A percentile compares a stretch with the other conserved stretches of the same genome.
Evolutionary conservation across 2,888 invertebrate genomes (phyloP).

Genomic region (Synergus umbraculus): DNA sequence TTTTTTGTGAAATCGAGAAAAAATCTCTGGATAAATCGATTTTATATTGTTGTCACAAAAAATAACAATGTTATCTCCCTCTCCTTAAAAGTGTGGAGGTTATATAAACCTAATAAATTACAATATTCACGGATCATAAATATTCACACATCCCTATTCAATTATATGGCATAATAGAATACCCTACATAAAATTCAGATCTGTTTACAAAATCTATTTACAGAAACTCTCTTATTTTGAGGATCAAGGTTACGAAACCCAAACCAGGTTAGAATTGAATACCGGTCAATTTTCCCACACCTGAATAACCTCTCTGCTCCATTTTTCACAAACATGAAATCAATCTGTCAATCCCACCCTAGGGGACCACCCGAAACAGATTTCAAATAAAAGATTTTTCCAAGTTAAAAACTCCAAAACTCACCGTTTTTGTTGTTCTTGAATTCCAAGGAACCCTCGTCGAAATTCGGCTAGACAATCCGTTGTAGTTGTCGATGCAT

Average conservation of each 20-base stretch:
- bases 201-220: conserved; percentile 4
- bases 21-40: background rate
- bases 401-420: background rate
- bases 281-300: background rate
- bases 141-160: background rate
- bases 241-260: background rate
- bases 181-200: background rate
- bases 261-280: conserved; percentile 29
- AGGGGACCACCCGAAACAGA: conserved; percentile 6
- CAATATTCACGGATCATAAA: background rate
- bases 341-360: conserved; percentile 14
- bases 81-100: too few species aligned
- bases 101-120: background rate
- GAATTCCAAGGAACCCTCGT: conserved; percentile 15
- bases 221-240: background rate
- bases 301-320: background rate
- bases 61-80: background rate
- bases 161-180: background rate
- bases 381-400: conserved; percentile 10
- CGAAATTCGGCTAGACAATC: conserved; percentile 31
- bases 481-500: background rate
- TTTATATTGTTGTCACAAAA: background rate
- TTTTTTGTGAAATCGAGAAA: background rate
- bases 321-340: conserved; percentile 17
- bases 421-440: conserved; percentile 14